Base-by-base conservation (phyloP, 1,140 invertebrate genomes). In the Papilio machaon region DNA sequence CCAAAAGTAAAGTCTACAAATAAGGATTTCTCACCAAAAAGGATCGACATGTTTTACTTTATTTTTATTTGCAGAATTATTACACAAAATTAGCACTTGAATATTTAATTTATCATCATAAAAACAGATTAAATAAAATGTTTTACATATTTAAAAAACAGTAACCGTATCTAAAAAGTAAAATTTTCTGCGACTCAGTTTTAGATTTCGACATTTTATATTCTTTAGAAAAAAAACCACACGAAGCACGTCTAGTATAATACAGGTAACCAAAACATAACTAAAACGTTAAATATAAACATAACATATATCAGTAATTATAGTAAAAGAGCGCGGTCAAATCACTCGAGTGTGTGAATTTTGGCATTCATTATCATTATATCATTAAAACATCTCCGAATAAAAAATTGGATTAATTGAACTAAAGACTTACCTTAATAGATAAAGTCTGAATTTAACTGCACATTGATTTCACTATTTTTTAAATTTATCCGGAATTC, bases 1-100 rank as follows among this genome's bases (percentile, higher is more conserved):
- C 74, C n/a, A 47, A 52, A 49, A 52, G 47, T 10, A 75, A 54
- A 7, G 5, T n/a, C 19, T 54, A 76, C 74, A 13, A 54, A 76
- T 30, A 76, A 54, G 74, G 74, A 76, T 19, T 30, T 23, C 3
- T 23, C 43, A n/a, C 46, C 46, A 52, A 49, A 76, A 76, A 15
- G 23, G 11, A 76, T 54, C 17, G 19, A 49, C 52, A 76, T 49
- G 46, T 46, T 49, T 76, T 52, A 52, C 64, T 13, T 38, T 17
- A 54, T 17, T 54, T 54, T 70, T 70, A 70, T 38, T 70, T 70
- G 30, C 19, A 38, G 5, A 70, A 9, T 30, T 35, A 70, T 70
- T 70, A 35, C 64, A 70, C 4, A 30, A 70, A 70, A 38, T 70
- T 70, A 38, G 8, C 58, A 67, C 11, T 4, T n/a, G 8, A 58